Evolutionary conservation across 1,140 invertebrate genomes (phyloP), one percentile per base, ranked within the genome.

Genomic region (Trichonephila clavipes): DNA sequence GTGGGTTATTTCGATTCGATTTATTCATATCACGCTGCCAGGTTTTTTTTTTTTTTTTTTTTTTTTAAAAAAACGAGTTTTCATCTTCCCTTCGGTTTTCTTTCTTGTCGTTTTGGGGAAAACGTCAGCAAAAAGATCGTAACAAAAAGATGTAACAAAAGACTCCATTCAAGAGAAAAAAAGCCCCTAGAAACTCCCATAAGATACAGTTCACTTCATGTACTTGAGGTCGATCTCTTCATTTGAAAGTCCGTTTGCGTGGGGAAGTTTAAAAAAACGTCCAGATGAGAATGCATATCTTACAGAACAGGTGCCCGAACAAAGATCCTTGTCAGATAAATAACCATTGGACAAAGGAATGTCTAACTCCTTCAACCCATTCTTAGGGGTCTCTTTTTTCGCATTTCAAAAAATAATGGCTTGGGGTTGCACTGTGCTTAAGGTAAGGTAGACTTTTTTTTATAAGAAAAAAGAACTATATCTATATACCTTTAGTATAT

Each of bases 301-400:
- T 64, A 64, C 16, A 3, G 62, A 64, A 77, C 72, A 77, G 72
- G 72, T 77, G 72, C 72, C 72, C 72, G 72, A 77, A 77, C 72
- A 77, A 83, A 59, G 51, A 83, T 83, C 44, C 24, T n/a, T 83
- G 82, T 19, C 44, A 83, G 82, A 83, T 83, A 83, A 83, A 83
- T 83, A 58, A 58, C 82, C 44, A 51, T 83, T 58, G 12, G 51
- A 58, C 44, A 83, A 83, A 83, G 28, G 21, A 59, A 34, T 12
- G 72, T 77, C 28, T 59, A n/a, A 24, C 72, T 40, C 72, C 72
- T 24, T 28, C 72, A 58, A 58, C 51, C 82, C n/a, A n/a, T 5
- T n/a, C 44, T 83, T n/a, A 59, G 4, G 82, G 16, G 28, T 16
- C 16, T 59, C 44, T 51, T 83, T 59, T 83, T 21, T 59, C 82